Percentiles rank a stretch among this genome's conserved stretches.
phyloP scores from a whole-genome alignment of 2,888 invertebrate species.

The Ashinkailepas kermadecensis region DNA sequence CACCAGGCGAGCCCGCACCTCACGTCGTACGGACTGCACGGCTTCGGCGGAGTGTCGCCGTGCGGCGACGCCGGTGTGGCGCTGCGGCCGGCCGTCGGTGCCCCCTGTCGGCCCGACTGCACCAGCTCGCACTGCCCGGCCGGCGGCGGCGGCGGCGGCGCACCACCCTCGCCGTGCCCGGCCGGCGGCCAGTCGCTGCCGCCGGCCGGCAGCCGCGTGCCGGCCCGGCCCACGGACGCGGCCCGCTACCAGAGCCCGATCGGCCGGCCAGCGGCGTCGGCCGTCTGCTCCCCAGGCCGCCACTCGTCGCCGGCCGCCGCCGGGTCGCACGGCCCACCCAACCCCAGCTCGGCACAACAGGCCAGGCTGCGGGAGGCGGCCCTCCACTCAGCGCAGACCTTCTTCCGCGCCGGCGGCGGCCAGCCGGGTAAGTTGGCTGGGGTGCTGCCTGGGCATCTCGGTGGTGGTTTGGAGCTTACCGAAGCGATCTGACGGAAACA shows the following conservation, averaged over 20 bases:
- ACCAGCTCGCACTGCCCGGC: background rate
- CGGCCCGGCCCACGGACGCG: background rate
- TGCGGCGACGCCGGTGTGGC: background rate
- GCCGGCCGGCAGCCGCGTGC: background rate
- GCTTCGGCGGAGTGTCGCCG: background rate
- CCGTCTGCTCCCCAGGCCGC: too few relatives aligned
- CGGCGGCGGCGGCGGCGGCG: background rate
- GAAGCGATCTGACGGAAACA: too few relatives aligned
- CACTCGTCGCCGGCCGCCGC: background rate
- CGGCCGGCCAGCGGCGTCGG: background rate
- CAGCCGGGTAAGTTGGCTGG: too few relatives aligned
- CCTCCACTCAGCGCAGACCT: background rate
- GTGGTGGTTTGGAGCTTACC: too few relatives aligned
- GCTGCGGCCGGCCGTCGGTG: background rate
- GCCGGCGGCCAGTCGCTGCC: background rate
- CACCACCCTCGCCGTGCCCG: background rate
- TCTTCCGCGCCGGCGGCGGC: background rate
- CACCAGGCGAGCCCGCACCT: background rate
- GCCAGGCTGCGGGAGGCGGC: background rate
- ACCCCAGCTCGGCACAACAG: conserved; percentile 2
- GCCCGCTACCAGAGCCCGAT: conserved; percentile 7
- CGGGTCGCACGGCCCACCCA: background rate
- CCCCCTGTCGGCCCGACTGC: background rate
- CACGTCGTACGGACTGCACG: background rate
- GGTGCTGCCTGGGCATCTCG: too few relatives aligned